A percentile compares a stretch with the other conserved stretches of the same genome.
phyloP scores from a whole-genome alignment of 2,113 vertebrate genomes.

The Syrmaticus mikado region DNA sequence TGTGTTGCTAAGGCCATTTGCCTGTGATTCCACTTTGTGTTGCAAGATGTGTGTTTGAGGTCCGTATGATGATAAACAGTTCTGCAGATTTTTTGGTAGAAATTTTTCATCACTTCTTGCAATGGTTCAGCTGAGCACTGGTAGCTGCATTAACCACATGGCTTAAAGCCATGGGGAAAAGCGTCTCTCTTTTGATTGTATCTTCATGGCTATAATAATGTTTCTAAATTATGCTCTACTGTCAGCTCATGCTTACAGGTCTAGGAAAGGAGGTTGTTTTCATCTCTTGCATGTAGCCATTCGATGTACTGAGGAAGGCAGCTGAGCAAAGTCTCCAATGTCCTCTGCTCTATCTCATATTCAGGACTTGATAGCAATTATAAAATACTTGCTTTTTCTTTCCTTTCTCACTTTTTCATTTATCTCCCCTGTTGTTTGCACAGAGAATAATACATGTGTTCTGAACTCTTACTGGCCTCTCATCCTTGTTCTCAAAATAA shows the following conservation, averaged over 20 bases:
- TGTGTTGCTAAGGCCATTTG: not conserved
- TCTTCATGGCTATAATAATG: not conserved
- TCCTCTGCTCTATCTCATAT: not conserved
- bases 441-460: not conserved
- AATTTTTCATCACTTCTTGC: not conserved
- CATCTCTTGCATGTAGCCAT: not conserved
- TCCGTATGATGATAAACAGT: not conserved
- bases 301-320: not conserved
- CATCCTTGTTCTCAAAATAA: not conserved
- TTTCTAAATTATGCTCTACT: not conserved
- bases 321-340: not conserved
- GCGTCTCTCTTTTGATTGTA: not conserved
- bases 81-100: not conserved
- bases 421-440: not conserved
- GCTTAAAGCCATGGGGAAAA: not conserved
- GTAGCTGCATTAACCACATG: not conserved
- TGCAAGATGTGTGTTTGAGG: not conserved
- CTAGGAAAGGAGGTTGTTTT: not conserved
- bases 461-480: not conserved
- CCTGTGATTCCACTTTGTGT: not conserved
- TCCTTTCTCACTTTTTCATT: not conserved
- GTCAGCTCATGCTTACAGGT: not conserved
- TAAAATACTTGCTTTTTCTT: not conserved
- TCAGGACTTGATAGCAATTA: constrained; percentile 7
- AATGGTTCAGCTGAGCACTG: not conserved